Conservation (phyloP, 1,140 invertebrate genomes). For the Drosophila carrolli region DNA sequence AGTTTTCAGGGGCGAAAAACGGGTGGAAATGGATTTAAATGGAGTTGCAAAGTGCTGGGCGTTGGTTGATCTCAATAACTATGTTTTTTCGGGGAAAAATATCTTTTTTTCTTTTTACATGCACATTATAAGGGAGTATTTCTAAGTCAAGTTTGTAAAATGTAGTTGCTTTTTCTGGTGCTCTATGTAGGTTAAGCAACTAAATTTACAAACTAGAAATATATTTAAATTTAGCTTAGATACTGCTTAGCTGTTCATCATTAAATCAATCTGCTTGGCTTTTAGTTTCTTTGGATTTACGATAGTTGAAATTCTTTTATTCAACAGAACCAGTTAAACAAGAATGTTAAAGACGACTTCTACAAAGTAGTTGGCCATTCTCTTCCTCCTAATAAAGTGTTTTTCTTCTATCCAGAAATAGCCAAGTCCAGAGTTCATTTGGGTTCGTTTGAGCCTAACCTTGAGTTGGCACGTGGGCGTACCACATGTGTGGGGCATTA, state of each 20-base stretch:
- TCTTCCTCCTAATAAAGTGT: neutral
- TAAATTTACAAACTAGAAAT: neutral
- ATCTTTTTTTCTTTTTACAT: too few species aligned
- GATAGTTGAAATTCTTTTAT: conserved; percentile 19
- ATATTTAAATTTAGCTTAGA: neutral
- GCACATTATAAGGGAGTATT: neutral
- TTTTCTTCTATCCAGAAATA: conserved; percentile 30
- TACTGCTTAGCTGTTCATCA: conserved; percentile 8
- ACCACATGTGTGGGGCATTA: conserved; percentile 3
- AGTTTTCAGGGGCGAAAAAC: neutral
- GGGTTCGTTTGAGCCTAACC: conserved; percentile 48
- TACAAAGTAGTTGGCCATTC: conserved; percentile 12
- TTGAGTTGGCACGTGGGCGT: conserved; percentile 49
- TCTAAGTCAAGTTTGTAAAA: neutral
- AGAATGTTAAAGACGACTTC: conserved; percentile 25
- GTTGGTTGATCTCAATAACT: conserved; percentile 8
- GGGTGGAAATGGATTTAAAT: conserved; percentile 22
- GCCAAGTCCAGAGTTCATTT: conserved; percentile 44
- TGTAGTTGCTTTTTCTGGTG: too few species aligned
- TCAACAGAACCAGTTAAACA: conserved; percentile 33
- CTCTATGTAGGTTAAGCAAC: too few species aligned
- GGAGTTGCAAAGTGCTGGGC: conserved; percentile 36
- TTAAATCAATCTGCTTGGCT: conserved; percentile 27
- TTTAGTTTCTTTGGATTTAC: conserved; percentile 17
- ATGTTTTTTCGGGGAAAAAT: neutral